Evolutionary conservation across 2,797 vertebrate genomes (phyloP), one percentile per base, ranked within the genome.

Genomic region (Typhlichthys eigenmanni): DNA sequence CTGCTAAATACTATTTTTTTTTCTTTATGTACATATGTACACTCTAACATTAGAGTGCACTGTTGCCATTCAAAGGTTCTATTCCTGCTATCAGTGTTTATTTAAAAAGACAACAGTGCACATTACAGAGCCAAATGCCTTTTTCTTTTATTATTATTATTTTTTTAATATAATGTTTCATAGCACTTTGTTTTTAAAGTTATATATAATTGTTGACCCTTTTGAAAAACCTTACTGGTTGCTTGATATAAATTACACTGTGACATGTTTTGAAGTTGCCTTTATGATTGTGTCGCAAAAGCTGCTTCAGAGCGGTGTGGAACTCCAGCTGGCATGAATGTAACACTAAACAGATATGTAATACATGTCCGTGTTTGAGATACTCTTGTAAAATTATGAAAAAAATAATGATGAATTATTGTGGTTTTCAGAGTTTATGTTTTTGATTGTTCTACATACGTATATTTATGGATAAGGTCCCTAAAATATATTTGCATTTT

Each of bases 231-330:
- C 52, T 12, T 17, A 56, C 66, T 73, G 58, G 62, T 79, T 61
- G 71, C 62, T 56, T 68, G 76, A 74, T 67, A 76, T 72, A 65
- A 83, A 79, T 77, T 77, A 80, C 88, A 87, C 87, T 88, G 86
- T 89, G 87, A 89, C 68, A 75, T 47, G 58, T 86, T 66, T 78
- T 83, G 69, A 87, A 78, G 76, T 78, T 86, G 88, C 87, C 89
- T 91, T 92, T 86, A 66, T 62, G 78, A 87, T 80, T 76, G 76
- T 70, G 78, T 78, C 11, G n/a, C 12, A 7, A 45, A 69, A 78
- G 77, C 74, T 78, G 81, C 70, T 80, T 58, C 60, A 55, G 64
- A 32, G 58, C 58, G 48, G 46, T 66, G 48, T 11, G 53, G 12
- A 56, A 45, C 64, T 65, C 79, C 73, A 32, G 55, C 62, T 76